Percentiles rank a stretch among this genome's conserved stretches.
Conservation (phyloP, 2,797 vertebrate species). For the Chaunax sp. region DNA sequence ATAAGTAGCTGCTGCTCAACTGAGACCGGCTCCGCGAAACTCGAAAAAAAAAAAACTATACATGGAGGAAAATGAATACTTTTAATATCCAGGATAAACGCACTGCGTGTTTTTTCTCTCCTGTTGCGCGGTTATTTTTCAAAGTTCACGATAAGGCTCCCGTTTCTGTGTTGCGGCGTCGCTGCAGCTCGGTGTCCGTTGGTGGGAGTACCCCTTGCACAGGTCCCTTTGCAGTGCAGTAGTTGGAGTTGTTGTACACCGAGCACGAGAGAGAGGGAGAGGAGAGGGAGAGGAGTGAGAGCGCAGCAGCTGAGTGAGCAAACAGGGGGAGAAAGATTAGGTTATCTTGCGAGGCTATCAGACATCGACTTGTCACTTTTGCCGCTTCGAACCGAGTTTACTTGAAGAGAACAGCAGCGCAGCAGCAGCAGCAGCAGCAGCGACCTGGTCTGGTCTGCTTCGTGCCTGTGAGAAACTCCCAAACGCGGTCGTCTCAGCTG, state of each 20-base stretch:
- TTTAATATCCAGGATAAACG: neutral
- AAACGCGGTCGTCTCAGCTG: constrained; percentile 79
- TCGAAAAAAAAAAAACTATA: constrained; percentile 21
- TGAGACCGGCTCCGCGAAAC: constrained; percentile 11
- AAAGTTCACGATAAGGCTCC: constrained; percentile 27
- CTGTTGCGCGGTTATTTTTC: neutral
- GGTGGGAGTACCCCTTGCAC: constrained; percentile 82
- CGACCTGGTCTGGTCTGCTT: constrained; percentile 34
- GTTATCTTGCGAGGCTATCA: constrained; percentile 70
- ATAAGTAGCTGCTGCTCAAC: constrained; percentile 47
- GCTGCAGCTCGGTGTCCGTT: constrained; percentile 65
- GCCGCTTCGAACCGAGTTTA: constrained; percentile 54
- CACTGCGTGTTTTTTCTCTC: neutral
- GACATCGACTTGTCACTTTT: constrained; percentile 73
- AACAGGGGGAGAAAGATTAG: constrained; percentile 77
- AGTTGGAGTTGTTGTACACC: constrained; percentile 82
- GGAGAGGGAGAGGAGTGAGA: constrained; percentile 59
- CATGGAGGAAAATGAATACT: neutral
- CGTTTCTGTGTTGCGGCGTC: constrained; percentile 53
- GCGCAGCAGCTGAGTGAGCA: constrained; percentile 71
- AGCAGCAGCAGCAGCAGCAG: constrained; percentile 2
- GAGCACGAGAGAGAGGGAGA: constrained; percentile 58
- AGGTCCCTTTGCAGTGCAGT: constrained; percentile 83
- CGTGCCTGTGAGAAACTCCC: constrained; percentile 62
- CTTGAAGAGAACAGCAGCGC: constrained; percentile 39